A percentile compares a stretch with the other conserved stretches of the same genome.
Conservation (phyloP, 92 coral and sea anemone species). For the Bergia puertoricense region DNA sequence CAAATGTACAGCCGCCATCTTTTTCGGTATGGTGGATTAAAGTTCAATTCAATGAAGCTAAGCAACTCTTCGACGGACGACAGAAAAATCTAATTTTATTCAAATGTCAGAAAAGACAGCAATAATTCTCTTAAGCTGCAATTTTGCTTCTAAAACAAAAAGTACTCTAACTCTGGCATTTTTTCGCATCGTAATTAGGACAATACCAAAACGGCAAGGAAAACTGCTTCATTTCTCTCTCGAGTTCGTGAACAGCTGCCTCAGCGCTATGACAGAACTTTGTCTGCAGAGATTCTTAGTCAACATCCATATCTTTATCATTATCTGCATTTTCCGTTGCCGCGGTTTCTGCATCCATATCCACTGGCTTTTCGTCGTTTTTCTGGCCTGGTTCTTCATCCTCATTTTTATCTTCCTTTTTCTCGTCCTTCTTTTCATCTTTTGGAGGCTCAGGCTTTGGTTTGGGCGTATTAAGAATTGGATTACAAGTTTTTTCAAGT, state of each 20-base stretch:
- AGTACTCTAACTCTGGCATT: neutral
- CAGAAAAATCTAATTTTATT: neutral
- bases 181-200: neutral
- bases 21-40: no score
- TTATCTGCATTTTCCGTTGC: slow-evolving; percentile 32
- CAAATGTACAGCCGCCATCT: no score
- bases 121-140: neutral
- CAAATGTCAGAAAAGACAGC: neutral
- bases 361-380: slow-evolving; percentile 52
- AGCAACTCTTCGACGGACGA: neutral
- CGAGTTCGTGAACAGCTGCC: neutral
- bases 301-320: slow-evolving; percentile 25
- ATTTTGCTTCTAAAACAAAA: neutral
- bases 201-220: neutral
- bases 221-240: neutral
- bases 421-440: slow-evolving; percentile 78
- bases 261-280: neutral
- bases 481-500: slow-evolving; percentile 83
- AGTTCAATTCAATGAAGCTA: neutral
- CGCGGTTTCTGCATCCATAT: slow-evolving; percentile 45
- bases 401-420: slow-evolving; percentile 41
- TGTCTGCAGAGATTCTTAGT: neutral
- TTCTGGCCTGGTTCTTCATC: slow-evolving; percentile 13
- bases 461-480: slow-evolving; percentile 87
- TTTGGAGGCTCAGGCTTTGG: slow-evolving; percentile 95